These are phyloP conservation scores for Thaumetopoea pityocampa DNA, from an alignment of 1,140 invertebrate species.

Conservation along the genomic window DNA sequence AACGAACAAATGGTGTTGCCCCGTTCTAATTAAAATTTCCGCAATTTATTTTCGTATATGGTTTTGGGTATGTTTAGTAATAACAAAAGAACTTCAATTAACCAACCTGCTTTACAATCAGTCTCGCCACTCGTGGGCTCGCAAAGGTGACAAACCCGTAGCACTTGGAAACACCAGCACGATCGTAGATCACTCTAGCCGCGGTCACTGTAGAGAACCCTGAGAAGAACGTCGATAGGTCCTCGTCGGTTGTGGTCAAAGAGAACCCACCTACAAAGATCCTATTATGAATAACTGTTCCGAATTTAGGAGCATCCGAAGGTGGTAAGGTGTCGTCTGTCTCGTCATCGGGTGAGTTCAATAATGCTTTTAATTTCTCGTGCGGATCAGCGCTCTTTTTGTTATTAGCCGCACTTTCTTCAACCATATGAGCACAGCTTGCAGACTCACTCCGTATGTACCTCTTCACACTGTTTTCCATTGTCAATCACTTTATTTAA, in stretches of 20 bases:
- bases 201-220: constrained; percentile 93
- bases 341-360: constrained; percentile 65
- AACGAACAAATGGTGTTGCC: background rate
- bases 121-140: constrained; percentile 64
- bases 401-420: constrained; percentile 53
- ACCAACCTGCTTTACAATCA: constrained; percentile 72
- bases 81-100: constrained; percentile 2
- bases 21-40: background rate
- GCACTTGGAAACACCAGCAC: constrained; percentile 95
- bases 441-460: constrained; percentile 67
- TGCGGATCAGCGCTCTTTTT: constrained; percentile 59
- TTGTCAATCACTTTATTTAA: constrained; percentile 25
- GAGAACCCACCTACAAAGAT: constrained; percentile 97
- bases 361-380: constrained; percentile 60
- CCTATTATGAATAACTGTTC: constrained; percentile 92
- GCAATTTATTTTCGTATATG: background rate
- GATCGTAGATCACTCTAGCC: constrained; percentile 95
- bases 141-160: constrained; percentile 97
- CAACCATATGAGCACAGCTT: constrained; percentile 67
- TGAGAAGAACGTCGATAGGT: constrained; percentile 88
- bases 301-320: constrained; percentile 83
- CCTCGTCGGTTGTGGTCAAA: constrained; percentile 88
- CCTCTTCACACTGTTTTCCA: constrained; percentile 57
- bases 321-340: constrained; percentile 68
- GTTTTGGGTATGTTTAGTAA: background rate